phyloP scores from a whole-genome alignment of 92 coral and sea anemone genomes.

The Phenganax subtilis region DNA sequence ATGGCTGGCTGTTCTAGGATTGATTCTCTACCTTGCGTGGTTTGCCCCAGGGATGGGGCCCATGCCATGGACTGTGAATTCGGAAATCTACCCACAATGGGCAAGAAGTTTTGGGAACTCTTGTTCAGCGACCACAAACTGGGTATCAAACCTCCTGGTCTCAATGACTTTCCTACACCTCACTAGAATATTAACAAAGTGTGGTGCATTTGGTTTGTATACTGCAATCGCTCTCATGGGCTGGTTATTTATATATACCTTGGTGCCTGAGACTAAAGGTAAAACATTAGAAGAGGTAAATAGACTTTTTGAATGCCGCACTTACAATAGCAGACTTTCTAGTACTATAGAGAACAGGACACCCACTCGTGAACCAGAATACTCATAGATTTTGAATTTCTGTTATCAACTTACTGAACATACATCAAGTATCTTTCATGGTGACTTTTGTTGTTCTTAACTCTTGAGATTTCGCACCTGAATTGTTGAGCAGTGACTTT shows the following conservation, averaged over 20 bases:
- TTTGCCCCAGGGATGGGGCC: constrained; percentile 49
- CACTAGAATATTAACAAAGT: constrained; percentile 51
- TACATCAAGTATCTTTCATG: too few species aligned
- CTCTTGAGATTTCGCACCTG: too few species aligned
- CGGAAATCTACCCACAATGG: constrained; percentile 48
- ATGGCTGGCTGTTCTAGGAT: constrained; percentile 71
- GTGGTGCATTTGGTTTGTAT: constrained; percentile 89
- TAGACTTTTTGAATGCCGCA: constrained; percentile 46
- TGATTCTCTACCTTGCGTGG: constrained; percentile 42
- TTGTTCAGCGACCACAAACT: constrained; percentile 36
- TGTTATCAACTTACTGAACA: too few species aligned
- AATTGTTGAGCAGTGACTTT: too few species aligned
- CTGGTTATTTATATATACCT: constrained; percentile 66
- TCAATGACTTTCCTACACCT: constrained; percentile 42
- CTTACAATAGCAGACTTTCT: background rate
- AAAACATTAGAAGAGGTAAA: constrained; percentile 81
- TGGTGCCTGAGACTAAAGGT: constrained; percentile 86
- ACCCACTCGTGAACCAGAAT: too few species aligned
- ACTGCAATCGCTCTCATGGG: constrained; percentile 63
- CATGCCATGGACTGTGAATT: constrained; percentile 46
- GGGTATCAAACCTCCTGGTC: constrained; percentile 24
- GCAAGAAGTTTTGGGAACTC: constrained; percentile 47
- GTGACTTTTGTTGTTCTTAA: too few species aligned
- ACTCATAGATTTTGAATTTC: too few species aligned
- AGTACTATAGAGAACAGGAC: background rate